These are phyloP conservation scores for Camelus bactrianus DNA, from an alignment of 2,113 vertebrate genomes.

Conservation along the genomic window DNA sequence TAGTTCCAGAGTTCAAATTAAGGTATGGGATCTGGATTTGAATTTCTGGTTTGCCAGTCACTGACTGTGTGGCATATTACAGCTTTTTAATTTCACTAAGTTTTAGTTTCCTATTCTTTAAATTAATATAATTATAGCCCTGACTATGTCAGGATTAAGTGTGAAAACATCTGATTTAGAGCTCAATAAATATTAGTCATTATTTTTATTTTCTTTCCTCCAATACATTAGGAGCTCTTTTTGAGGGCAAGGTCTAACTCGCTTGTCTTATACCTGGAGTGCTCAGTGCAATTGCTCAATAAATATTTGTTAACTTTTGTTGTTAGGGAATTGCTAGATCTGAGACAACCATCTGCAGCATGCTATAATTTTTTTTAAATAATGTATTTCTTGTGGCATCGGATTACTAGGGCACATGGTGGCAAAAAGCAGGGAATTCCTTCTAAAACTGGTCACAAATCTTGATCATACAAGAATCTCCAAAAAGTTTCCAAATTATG, in stretches of 20 bases:
- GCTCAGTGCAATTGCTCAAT: neutral
- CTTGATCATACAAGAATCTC: neutral
- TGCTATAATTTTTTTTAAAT: neutral
- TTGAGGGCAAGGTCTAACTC: neutral
- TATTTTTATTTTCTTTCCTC: conserved; percentile 20
- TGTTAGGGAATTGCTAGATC: neutral
- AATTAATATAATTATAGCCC: neutral
- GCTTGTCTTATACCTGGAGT: neutral
- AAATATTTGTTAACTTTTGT: neutral
- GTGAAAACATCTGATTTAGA: neutral
- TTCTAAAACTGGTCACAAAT: neutral
- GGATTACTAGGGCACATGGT: neutral
- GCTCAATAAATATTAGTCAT: neutral
- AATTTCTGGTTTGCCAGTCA: neutral
- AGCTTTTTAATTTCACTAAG: neutral
- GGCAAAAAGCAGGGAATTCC: neutral
- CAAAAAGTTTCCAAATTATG: neutral
- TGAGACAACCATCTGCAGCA: neutral
- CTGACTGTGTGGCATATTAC: neutral
- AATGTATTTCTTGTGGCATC: neutral
- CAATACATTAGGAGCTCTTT: neutral
- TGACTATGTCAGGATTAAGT: neutral
- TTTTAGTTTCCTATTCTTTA: neutral
- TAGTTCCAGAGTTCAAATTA: neutral
- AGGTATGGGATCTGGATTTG: neutral